Percentiles rank a stretch among this genome's conserved stretches.
These are phyloP conservation scores for Neosalanx taihuensis DNA, from an alignment of 2,797 vertebrate species.

Conservation along the genomic window DNA sequence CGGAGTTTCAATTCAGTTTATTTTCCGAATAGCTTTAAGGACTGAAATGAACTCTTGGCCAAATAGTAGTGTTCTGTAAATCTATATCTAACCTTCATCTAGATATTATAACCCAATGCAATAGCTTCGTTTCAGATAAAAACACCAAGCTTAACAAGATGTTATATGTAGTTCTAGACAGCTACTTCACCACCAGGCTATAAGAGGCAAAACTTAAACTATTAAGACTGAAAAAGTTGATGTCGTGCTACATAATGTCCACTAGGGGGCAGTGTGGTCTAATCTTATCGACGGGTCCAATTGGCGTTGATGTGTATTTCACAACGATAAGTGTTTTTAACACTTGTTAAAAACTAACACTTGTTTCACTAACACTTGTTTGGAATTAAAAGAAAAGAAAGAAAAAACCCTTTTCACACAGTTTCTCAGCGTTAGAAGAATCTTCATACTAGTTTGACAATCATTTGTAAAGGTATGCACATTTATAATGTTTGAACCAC, in stretches of 20 bases:
- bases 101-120: not conserved
- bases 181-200: not conserved
- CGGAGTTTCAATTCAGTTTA: too few relatives aligned
- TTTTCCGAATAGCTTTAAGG: too few relatives aligned
- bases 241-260: not conserved
- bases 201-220: not conserved
- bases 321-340: not conserved
- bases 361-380: too few relatives aligned
- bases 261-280: not conserved
- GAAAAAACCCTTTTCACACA: too few relatives aligned
- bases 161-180: too few relatives aligned
- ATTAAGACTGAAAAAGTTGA: not conserved
- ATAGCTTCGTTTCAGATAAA: not conserved
- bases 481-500: not conserved
- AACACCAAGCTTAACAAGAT: not conserved
- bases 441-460: not conserved
- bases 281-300: not conserved
- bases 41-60: too few relatives aligned
- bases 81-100: too few relatives aligned
- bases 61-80: too few relatives aligned
- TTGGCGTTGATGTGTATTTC: too few relatives aligned
- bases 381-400: too few relatives aligned
- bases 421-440: too few relatives aligned
- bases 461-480: not conserved
- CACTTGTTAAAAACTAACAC: too few relatives aligned